These are phyloP conservation scores for Dione vanillae DNA, from an alignment of 2,888 invertebrate species.

Conservation along the genomic window DNA sequence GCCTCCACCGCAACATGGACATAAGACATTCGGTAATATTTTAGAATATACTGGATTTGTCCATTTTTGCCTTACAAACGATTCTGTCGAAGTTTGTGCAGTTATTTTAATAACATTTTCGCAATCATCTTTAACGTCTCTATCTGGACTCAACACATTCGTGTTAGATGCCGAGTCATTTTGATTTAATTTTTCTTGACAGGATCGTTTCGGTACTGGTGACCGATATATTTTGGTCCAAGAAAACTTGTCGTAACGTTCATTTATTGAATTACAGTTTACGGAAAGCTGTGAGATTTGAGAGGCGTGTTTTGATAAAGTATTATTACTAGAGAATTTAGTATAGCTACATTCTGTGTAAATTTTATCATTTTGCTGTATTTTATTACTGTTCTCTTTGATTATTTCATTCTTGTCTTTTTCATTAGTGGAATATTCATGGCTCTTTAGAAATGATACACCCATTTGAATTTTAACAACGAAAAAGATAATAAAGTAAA, in stretches of 20 bases:
- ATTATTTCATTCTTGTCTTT: constrained; percentile 33
- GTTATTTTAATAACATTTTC: constrained; percentile 36
- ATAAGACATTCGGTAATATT: constrained; percentile 57
- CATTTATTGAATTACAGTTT: constrained; percentile 38
- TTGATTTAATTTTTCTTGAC: constrained; percentile 18
- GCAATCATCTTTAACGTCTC: background rate
- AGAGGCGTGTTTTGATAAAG: constrained; percentile 30
- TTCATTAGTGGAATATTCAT: constrained; percentile 33
- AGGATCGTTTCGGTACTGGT: constrained; percentile 45
- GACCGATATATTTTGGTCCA: constrained; percentile 67
- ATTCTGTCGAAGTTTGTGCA: constrained; percentile 54
- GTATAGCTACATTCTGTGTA: constrained; percentile 68
- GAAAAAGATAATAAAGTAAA: background rate
- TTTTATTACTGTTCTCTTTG: constrained; percentile 8
- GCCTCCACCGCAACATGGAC: constrained; percentile 69
- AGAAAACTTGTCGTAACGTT: constrained; percentile 51
- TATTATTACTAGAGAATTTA: constrained; percentile 35
- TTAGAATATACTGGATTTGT: constrained; percentile 51
- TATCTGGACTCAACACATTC: constrained; percentile 2
- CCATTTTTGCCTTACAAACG: constrained; percentile 46
- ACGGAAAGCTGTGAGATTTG: constrained; percentile 22
- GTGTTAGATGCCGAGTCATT: constrained; percentile 24
- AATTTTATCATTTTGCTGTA: constrained; percentile 50
- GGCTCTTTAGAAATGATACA: constrained; percentile 44
- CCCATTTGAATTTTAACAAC: constrained; percentile 42